Percentiles rank a stretch among this genome's conserved stretches.
These are phyloP conservation scores for Chironomus riparius DNA, from an alignment of 2,888 invertebrate genomes.

Conservation along the genomic window DNA sequence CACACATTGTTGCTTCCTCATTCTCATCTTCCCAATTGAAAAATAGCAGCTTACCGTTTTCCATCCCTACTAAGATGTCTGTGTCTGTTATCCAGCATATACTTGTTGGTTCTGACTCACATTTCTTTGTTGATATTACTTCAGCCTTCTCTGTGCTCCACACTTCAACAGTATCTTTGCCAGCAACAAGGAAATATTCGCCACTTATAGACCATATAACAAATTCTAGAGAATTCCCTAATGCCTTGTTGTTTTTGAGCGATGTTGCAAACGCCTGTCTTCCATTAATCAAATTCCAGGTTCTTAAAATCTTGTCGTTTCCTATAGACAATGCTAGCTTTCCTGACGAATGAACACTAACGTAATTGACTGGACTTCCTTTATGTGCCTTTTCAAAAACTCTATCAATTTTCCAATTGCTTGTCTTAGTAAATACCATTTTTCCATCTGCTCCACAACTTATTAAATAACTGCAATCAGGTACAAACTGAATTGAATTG, in stretches of 20 bases:
- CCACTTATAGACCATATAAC: slow-evolving; percentile 69
- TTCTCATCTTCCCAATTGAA: slow-evolving; percentile 48
- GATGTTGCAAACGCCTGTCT: slow-evolving; percentile 85
- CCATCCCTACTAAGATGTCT: slow-evolving; percentile 59
- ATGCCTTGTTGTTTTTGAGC: slow-evolving; percentile 58
- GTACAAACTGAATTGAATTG: slow-evolving; percentile 67
- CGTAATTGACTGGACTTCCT: slow-evolving; percentile 59
- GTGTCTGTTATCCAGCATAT: slow-evolving; percentile 59
- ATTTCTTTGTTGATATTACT: slow-evolving; percentile 55
- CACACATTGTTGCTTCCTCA: slow-evolving; percentile 39
- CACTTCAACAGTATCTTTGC: slow-evolving; percentile 63
- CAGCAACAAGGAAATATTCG: slow-evolving; percentile 63
- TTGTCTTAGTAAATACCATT: slow-evolving; percentile 69
- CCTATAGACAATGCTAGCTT: slow-evolving; percentile 82
- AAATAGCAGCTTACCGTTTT: slow-evolving; percentile 59
- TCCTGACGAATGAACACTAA: slow-evolving; percentile 81
- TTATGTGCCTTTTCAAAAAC: slow-evolving; percentile 75
- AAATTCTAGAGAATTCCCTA: slow-evolving; percentile 41
- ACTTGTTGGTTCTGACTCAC: slow-evolving; percentile 59
- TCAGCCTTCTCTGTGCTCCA: slow-evolving; percentile 74
- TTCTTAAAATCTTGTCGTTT: slow-evolving; percentile 70
- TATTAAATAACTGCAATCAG: slow-evolving; percentile 67
- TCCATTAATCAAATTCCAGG: slow-evolving; percentile 92
- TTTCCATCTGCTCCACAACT: slow-evolving; percentile 79
- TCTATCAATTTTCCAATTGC: slow-evolving; percentile 80